These are phyloP conservation scores for Phalacrocorax carbo DNA, from an alignment of 2,113 vertebrate genomes.

Conservation along the genomic window DNA sequence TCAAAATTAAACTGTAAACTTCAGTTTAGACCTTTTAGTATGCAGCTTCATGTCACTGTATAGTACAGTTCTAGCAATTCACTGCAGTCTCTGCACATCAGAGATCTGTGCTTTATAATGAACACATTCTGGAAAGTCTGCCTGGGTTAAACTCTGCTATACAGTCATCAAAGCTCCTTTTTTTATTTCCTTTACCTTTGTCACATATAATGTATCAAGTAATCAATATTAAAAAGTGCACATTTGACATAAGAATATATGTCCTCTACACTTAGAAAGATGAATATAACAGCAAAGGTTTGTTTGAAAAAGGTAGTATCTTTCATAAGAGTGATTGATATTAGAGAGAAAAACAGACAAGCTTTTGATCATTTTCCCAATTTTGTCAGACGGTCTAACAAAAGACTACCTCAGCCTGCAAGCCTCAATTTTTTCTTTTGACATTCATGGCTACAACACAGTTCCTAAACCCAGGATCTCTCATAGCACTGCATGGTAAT, in stretches of 20 bases:
- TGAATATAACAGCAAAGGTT: neutral
- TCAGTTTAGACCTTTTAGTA: neutral
- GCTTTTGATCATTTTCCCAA: neutral
- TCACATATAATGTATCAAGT: neutral
- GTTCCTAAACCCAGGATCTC: neutral
- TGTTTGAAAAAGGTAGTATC: neutral
- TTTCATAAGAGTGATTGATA: neutral
- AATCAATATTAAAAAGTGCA: neutral
- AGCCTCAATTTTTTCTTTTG: neutral
- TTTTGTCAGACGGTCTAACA: neutral
- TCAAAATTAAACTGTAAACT: neutral
- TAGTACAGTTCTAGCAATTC: neutral
- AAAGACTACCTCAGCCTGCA: neutral
- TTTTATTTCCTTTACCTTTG: neutral
- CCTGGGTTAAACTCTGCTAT: neutral
- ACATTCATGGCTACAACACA: neutral
- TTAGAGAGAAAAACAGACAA: neutral
- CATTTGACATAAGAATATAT: neutral
- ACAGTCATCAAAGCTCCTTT: neutral
- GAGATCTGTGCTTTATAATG: neutral
- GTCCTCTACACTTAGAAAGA: neutral
- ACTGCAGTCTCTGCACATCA: neutral
- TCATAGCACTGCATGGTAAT: neutral
- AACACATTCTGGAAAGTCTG: neutral
- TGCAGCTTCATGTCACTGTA: neutral